Percentiles rank a stretch among this genome's conserved stretches.
Conservation (phyloP, 2,797 vertebrate genomes). For the Aulostomus chinensis region DNA sequence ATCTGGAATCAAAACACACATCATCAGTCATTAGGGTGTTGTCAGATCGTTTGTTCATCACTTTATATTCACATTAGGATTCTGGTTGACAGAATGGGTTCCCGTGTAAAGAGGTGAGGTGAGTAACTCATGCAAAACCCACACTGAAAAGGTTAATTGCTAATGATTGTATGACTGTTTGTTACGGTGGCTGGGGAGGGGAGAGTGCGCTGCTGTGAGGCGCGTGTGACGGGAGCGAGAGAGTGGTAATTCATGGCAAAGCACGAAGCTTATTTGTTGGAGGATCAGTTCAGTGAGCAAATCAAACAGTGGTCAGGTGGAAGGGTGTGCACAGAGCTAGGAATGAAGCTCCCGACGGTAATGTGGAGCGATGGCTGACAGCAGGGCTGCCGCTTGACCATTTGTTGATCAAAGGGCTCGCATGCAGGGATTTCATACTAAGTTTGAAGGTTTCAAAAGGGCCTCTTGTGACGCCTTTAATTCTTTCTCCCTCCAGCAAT, state of each 20-base stretch:
- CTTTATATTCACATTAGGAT: constrained; percentile 23
- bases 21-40: too few species aligned
- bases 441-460: constrained; percentile 74
- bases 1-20: constrained; percentile 64
- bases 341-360: constrained; percentile 26
- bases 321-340: constrained; percentile 7
- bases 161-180: constrained; percentile 6
- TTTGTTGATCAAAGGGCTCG: constrained; percentile 76
- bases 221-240: constrained; percentile 23
- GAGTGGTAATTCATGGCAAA: constrained; percentile 24
- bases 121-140: background rate
- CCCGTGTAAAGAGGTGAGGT: too few species aligned
- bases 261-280: constrained; percentile 56
- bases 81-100: background rate
- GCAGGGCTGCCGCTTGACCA: constrained; percentile 56
- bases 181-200: constrained; percentile 3
- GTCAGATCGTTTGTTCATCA: too few species aligned
- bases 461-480: constrained; percentile 58
- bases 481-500: constrained; percentile 49
- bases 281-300: constrained; percentile 62
- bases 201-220: constrained; percentile 13
- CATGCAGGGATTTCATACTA: constrained; percentile 62
- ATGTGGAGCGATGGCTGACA: constrained; percentile 55
- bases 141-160: constrained; percentile 41
- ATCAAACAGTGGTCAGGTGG: constrained; percentile 54